A percentile compares a stretch with the other conserved stretches of the same genome.
Evolutionary conservation across 2,113 vertebrate species (phyloP).

Genomic region (Willisornis vidua): DNA sequence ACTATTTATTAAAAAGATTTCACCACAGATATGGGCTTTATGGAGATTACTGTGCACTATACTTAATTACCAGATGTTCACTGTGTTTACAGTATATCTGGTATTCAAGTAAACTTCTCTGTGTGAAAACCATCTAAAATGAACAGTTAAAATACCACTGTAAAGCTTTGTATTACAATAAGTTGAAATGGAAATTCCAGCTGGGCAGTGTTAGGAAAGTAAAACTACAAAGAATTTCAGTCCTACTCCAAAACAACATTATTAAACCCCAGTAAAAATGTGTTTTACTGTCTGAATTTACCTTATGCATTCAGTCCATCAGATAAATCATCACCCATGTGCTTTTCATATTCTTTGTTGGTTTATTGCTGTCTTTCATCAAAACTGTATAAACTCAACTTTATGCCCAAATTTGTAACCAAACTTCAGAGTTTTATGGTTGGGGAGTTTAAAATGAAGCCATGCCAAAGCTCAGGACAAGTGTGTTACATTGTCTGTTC

Average conservation of each 20-base stretch:
- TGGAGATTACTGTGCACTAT: conserved; percentile 61
- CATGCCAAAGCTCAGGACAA: not conserved
- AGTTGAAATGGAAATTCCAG: conserved; percentile 56
- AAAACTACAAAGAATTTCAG: conserved; percentile 27
- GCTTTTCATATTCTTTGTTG: not conserved
- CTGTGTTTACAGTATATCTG: conserved; percentile 55
- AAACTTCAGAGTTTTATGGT: not conserved
- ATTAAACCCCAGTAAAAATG: not conserved
- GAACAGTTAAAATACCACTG: conserved; percentile 47
- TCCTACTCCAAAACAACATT: not conserved
- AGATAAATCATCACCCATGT: not conserved
- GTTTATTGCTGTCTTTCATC: not conserved
- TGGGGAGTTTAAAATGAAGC: not conserved
- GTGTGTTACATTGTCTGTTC: not conserved
- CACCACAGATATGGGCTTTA: conserved; percentile 50
- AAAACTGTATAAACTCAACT: not conserved
- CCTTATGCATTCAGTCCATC: not conserved
- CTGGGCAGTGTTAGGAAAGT: conserved; percentile 34
- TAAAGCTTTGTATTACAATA: conserved; percentile 34
- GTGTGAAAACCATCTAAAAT: conserved; percentile 60
- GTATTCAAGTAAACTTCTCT: conserved; percentile 55
- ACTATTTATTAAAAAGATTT: conserved; percentile 67
- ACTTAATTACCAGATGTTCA: conserved; percentile 68
- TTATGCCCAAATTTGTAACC: not conserved
- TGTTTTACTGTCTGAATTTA: not conserved